Evolutionary conservation across 2,888 invertebrate genomes (phyloP), one percentile per base, ranked within the genome.

Genomic region (Alcis repandata): DNA sequence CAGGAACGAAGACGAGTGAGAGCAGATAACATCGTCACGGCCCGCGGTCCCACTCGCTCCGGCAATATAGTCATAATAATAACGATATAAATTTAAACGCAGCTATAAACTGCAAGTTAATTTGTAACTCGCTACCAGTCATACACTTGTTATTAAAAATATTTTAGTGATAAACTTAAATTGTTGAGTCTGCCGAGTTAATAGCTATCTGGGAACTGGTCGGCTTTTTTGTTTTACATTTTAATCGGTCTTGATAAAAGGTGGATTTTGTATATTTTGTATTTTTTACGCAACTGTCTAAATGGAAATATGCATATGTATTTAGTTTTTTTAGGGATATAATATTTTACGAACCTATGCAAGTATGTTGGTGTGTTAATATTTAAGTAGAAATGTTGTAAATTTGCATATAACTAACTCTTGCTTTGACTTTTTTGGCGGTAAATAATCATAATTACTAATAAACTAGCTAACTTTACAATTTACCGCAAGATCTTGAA

Each of bases 61-160:
- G 27, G 51, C 33, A 41, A 66, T 66, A 66, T 57, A 66, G 46
- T 38, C 52, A 52, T 66, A 61, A 65, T 60, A 27, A 48, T 59
- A 54, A 62, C 41, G 62, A 49, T 67, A 62, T 67, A 62, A 61
- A 67, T 62, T 58, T 67, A 62, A 62, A 62, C 66, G 61, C 48
- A 40, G 57, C 43, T 32, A 59, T 62, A 58, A 66, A 66, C 48
- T 61, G 57, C 65, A 61, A 60, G 60, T 60, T 60, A 60, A 66
- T 66, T 61, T 45, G 60, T 57, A 49, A 57, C 57, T 36, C n/a
- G 60, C 60, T 66, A 61, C 57, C 65, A 45, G 57, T 49, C 59
- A 57, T 66, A 61, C 60, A 58, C 57, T 46, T 52, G 40, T 52
- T 57, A 64, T 64, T 64, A 59, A 56, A 65, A 56, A 65, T 65